phyloP scores from a whole-genome alignment of 2,888 invertebrate genomes.

The Ormyrus thymus region DNA sequence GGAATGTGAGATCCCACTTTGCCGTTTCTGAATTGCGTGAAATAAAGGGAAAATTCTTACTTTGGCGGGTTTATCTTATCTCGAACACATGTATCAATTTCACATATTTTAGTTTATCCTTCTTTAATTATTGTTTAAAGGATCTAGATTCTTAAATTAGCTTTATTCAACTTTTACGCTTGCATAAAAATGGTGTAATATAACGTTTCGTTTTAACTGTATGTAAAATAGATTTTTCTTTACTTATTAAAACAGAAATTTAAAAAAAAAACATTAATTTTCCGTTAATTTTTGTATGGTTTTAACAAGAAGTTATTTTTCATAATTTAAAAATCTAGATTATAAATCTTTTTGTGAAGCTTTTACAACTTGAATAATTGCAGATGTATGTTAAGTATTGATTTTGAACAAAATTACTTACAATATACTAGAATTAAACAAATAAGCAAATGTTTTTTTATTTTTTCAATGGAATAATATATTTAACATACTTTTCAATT shows the following conservation, averaged over 20 bases:
- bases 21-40: constrained; percentile 52
- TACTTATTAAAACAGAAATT: no score
- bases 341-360: not conserved
- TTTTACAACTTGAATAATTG: constrained; percentile 3
- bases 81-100: constrained; percentile 11
- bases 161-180: not conserved
- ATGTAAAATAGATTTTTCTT: no score
- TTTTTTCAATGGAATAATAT: no score
- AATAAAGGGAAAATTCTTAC: constrained; percentile 56
- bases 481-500: not conserved
- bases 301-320: no score
- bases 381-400: no score
- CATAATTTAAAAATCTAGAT: constrained; percentile 29
- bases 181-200: no score
- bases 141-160: constrained; percentile 36
- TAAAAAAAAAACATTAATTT: no score
- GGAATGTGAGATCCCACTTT: constrained; percentile 36
- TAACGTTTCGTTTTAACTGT: no score
- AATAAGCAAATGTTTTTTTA: no score
- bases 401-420: no score
- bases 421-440: not conserved
- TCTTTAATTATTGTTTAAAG: constrained; percentile 9
- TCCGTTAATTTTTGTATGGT: no score
- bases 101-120: constrained; percentile 13
- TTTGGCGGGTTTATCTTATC: constrained; percentile 44